Percentiles rank a stretch among this genome's conserved stretches.
phyloP scores from a whole-genome alignment of 2,113 vertebrate species.

The Psettodes erumei region DNA sequence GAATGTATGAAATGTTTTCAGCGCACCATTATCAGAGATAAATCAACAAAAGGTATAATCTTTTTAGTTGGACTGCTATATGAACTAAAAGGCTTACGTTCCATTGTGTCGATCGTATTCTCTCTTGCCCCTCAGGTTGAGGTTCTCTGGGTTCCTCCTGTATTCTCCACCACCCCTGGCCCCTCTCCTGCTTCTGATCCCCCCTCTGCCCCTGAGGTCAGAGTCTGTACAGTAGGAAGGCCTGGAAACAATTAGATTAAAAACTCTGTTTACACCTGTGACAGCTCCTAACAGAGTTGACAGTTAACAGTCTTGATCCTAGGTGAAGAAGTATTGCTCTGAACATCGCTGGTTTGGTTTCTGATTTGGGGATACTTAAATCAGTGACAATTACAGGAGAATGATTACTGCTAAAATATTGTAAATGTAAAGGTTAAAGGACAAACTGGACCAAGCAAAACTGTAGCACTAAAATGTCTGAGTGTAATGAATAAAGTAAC shows the following conservation, averaged over 20 bases:
- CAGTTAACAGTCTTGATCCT: no score
- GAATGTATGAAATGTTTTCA: neutral
- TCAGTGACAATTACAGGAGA: neutral
- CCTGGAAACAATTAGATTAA: slow-evolving; percentile 31
- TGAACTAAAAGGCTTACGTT: slow-evolving; percentile 76
- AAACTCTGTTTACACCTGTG: neutral
- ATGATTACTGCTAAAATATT: no score
- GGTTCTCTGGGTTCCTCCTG: slow-evolving; percentile 77
- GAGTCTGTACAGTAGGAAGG: slow-evolving; percentile 77
- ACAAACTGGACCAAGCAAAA: neutral
- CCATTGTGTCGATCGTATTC: slow-evolving; percentile 88
- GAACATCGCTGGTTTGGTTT: neutral
- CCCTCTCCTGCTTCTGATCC: slow-evolving; percentile 79
- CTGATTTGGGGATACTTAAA: neutral
- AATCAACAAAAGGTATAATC: no score
- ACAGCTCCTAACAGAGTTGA: neutral
- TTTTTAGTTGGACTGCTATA: neutral
- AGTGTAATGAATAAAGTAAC: neutral
- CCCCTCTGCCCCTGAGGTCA: slow-evolving; percentile 76
- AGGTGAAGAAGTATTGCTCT: neutral
- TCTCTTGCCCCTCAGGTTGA: slow-evolving; percentile 85
- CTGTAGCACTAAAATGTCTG: neutral
- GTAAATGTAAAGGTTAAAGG: no score
- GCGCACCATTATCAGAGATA: neutral
- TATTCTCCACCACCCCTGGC: slow-evolving; percentile 73